A percentile compares a stretch with the other conserved stretches of the same genome.
Evolutionary conservation across 2,797 vertebrate species (phyloP).

Genomic region (Platyrinchus mystaceus): DNA sequence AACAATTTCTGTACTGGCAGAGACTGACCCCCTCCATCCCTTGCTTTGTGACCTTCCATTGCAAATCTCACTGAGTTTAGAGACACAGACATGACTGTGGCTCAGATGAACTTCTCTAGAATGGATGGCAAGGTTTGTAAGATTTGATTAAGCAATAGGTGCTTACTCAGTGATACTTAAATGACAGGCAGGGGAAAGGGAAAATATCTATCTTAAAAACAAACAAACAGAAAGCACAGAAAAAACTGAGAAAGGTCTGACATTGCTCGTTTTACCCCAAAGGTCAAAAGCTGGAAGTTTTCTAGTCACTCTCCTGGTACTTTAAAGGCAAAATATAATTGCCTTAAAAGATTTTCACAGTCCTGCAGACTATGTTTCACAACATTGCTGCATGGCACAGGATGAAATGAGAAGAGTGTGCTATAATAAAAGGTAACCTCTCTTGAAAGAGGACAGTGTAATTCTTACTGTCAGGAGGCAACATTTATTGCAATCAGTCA

Average conservation of each 20-base stretch:
- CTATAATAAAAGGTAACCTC: background rate
- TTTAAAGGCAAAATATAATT: background rate
- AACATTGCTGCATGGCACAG: background rate
- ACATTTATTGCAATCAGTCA: conserved; percentile 7
- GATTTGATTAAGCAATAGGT: background rate
- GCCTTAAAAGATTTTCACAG: background rate
- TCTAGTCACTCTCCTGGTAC: background rate
- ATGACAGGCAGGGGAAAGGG: background rate
- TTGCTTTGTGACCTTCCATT: background rate
- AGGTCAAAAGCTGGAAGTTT: background rate
- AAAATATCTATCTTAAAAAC: background rate
- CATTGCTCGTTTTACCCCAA: background rate
- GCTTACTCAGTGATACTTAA: background rate
- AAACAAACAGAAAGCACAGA: fast-evolving
- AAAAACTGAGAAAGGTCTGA: background rate
- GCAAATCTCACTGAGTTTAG: background rate
- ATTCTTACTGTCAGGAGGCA: conserved; percentile 30
- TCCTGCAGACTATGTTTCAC: background rate
- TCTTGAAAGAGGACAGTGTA: background rate
- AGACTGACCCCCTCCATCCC: background rate
- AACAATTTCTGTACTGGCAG: background rate
- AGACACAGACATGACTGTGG: background rate
- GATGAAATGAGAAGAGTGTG: background rate
- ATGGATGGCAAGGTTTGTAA: background rate
- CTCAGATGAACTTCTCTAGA: background rate